These are phyloP conservation scores for Carcina quercana DNA, from an alignment of 2,888 invertebrate species.

Conservation along the genomic window DNA sequence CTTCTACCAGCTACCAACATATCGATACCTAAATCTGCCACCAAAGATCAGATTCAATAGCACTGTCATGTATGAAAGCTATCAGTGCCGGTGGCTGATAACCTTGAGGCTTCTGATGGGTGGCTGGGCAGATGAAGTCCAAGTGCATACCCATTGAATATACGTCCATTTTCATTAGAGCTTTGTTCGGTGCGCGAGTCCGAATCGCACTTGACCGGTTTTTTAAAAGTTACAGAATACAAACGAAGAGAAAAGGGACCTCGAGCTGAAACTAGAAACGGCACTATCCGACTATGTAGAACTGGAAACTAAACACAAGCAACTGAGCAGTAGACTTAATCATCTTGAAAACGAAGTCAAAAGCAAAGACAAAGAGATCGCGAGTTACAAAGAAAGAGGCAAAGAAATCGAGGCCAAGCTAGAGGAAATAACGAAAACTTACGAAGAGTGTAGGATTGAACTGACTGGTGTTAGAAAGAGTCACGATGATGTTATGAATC, in stretches of 20 bases:
- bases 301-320: slow-evolving; percentile 56
- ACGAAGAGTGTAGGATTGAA: slow-evolving; percentile 48
- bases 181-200: too few relatives aligned
- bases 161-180: too few relatives aligned
- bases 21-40: too few relatives aligned
- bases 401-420: slow-evolving; percentile 40
- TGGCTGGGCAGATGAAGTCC: too few relatives aligned
- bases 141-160: too few relatives aligned
- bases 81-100: too few relatives aligned
- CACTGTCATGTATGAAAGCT: too few relatives aligned
- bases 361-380: slow-evolving; percentile 59
- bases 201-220: too few relatives aligned
- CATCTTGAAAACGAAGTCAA: slow-evolving; percentile 39
- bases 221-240: slow-evolving; percentile 28
- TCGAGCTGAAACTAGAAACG: slow-evolving; percentile 72
- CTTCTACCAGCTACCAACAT: too few relatives aligned
- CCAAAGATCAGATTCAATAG: too few relatives aligned
- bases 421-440: slow-evolving; percentile 29
- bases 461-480: slow-evolving; percentile 46
- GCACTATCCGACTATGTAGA: slow-evolving; percentile 68
- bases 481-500: slow-evolving; percentile 42
- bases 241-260: slow-evolving; percentile 66
- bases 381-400: slow-evolving; percentile 50
- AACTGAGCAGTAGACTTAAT: slow-evolving; percentile 31
- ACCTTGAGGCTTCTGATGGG: too few relatives aligned